These are phyloP conservation scores for Chiroxiphia lanceolata DNA, from an alignment of 2,797 vertebrate species.

Conservation along the genomic window DNA sequence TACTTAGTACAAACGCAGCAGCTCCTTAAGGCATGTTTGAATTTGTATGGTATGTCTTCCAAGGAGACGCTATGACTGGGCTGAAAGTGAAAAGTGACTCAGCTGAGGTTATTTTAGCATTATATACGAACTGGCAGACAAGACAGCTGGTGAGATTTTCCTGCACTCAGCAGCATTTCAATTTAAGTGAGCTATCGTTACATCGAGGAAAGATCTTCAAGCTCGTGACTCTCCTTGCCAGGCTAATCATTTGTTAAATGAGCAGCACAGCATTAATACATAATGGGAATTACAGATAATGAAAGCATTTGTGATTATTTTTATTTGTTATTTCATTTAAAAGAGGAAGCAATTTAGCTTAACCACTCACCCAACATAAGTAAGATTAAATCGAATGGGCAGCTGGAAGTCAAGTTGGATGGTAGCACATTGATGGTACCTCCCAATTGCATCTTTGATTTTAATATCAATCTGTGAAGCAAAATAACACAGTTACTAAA, in stretches of 20 bases:
- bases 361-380: conserved; percentile 88
- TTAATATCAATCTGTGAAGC: conserved; percentile 91
- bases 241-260: background rate
- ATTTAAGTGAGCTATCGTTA: background rate
- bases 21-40: background rate
- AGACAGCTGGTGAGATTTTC: background rate
- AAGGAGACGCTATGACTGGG: background rate
- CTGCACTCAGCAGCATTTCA: background rate
- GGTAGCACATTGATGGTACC: conserved; percentile 95
- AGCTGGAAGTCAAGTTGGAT: conserved; percentile 97
- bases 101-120: background rate
- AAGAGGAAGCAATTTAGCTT: background rate
- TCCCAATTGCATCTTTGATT: conserved; percentile 93
- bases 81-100: background rate
- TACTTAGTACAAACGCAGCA: background rate
- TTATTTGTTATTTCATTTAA: background rate
- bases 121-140: background rate
- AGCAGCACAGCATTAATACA: background rate
- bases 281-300: background rate
- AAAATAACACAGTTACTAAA: conserved; percentile 17
- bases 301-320: background rate
- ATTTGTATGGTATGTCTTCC: background rate
- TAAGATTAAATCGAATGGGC: conserved; percentile 90
- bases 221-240: background rate
- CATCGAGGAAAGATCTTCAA: background rate